Evolutionary conservation across 2,797 vertebrate genomes (phyloP), one percentile per base, ranked within the genome.

Genomic region (Hypotaenidia philippensis): DNA sequence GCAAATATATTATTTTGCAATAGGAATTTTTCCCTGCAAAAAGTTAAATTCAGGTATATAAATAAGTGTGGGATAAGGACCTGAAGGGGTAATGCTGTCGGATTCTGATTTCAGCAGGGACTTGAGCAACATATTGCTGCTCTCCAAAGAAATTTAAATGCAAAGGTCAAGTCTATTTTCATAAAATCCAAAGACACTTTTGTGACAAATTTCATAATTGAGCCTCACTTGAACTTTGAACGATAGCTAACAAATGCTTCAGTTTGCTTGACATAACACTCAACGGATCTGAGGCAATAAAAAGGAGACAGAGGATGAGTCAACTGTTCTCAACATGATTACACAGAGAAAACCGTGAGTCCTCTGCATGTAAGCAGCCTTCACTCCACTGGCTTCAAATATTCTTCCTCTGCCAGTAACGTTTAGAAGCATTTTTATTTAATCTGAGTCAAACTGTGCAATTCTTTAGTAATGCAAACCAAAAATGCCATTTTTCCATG

Each of bases 401-500:
- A 56, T 41, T 79, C 76, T 89, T 68, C 22, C n/a, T 56, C 77
- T 65, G 71, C 85, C 40, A n/a, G 16, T 32, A 3, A 1, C 4
- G 19, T 85, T 87, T 55, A 50, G n/a, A 5, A 17, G 13, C 19
- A 36, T 36, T 82, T 57, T 5, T 59, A 41, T 44, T 80, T 87
- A 82, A 90, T 77, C 76, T 70, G 34, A 91, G 56, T 32, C 77
- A 74, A 84, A 75, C 31, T 17, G 12, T 38, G 66, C 34, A 60
- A 34, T 79, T 82, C 63, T 86, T 93, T 16, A 86, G 74, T 80
- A 80, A 61, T 32, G 44, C 47, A 94, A 89, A 95, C 26, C 36
- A 74, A 92, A 94, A 87, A 11, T 44, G n/a, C 27, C 40, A 60
- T 91, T 96, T 96, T 65, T 83, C 77, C 8, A 5, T 64, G 40